phyloP scores from a whole-genome alignment of 2,888 invertebrate genomes.

The Deilephila elpenor region DNA sequence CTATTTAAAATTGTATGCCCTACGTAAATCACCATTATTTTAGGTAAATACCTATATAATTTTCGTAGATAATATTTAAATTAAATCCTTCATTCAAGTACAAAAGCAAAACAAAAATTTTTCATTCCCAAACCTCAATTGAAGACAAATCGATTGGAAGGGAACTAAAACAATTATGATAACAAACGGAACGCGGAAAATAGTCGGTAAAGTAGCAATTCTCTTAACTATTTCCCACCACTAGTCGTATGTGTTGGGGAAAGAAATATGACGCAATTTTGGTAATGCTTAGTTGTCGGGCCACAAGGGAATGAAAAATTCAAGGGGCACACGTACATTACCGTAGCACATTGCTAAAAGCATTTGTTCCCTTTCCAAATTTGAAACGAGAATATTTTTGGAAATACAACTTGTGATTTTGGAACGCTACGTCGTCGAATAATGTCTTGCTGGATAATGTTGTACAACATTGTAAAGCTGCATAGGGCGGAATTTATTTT shows the following conservation, averaged over 20 bases:
- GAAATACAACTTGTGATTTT: conserved; percentile 57
- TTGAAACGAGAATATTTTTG: conserved; percentile 72
- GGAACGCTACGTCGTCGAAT: neutral
- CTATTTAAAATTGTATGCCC: too few species aligned
- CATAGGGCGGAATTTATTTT: neutral
- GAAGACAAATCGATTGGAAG: conserved; percentile 4
- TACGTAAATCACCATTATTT: too few species aligned
- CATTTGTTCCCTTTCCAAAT: conserved; percentile 73
- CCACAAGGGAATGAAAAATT: conserved; percentile 84
- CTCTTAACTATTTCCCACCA: conserved; percentile 74
- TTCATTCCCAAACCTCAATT: neutral
- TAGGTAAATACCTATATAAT: too few species aligned
- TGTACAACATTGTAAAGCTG: neutral
- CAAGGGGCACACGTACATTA: conserved; percentile 80
- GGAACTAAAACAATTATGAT: conserved; percentile 48
- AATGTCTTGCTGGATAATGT: neutral
- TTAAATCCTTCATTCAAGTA: neutral
- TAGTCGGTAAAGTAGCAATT: conserved; percentile 67
- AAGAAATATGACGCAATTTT: conserved; percentile 84
- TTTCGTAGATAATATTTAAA: too few species aligned
- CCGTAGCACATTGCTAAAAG: conserved; percentile 76
- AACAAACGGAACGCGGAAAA: conserved; percentile 51
- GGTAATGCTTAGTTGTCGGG: conserved; percentile 83
- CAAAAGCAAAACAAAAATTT: too few species aligned
- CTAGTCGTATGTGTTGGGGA: conserved; percentile 67